Evolutionary conservation across 1,140 invertebrate genomes (phyloP).

Genomic region (Trachymyrmex septentrionalis): DNA sequence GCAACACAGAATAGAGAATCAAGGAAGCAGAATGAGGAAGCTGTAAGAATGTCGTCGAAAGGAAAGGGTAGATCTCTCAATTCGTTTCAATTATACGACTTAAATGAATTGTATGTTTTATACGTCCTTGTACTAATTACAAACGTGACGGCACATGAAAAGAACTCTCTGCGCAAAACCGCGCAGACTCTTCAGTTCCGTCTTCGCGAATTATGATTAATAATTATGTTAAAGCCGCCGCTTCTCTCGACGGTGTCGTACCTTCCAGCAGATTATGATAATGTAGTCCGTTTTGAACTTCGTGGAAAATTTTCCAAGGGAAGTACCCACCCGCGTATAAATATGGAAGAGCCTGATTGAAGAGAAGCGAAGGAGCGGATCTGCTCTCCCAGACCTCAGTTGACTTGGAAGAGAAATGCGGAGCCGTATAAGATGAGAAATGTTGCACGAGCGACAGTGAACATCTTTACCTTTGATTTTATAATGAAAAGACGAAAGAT

Average conservation of each 20-base stretch:
- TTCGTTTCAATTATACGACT: conserved; percentile 17
- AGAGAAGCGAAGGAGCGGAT: conserved; percentile 70
- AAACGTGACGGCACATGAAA: background rate
- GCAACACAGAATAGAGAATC: conserved; percentile 2
- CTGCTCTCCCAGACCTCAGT: conserved; percentile 60
- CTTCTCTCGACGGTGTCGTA: conserved; percentile 63
- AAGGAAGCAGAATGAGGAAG: background rate
- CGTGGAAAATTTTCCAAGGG: conserved; percentile 72
- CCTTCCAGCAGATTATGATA: conserved; percentile 78
- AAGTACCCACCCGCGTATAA: conserved; percentile 72
- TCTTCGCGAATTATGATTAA: conserved; percentile 72
- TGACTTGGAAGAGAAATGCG: conserved; percentile 63
- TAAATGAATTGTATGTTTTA: background rate
- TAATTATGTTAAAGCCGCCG: conserved; percentile 72
- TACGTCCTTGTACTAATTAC: conserved; percentile 21
- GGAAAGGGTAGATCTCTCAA: background rate
- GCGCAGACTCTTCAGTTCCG: conserved; percentile 20
- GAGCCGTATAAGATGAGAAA: conserved; percentile 61
- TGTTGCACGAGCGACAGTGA: conserved; percentile 40
- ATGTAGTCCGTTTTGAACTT: conserved; percentile 78
- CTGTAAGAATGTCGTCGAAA: background rate
- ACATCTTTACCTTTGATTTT: conserved; percentile 34
- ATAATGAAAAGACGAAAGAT: background rate
- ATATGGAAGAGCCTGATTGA: conserved; percentile 81
- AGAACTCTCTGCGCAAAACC: background rate